Base-by-base conservation (phyloP, 2,113 vertebrate species). In the Eulemur macaco region DNA sequence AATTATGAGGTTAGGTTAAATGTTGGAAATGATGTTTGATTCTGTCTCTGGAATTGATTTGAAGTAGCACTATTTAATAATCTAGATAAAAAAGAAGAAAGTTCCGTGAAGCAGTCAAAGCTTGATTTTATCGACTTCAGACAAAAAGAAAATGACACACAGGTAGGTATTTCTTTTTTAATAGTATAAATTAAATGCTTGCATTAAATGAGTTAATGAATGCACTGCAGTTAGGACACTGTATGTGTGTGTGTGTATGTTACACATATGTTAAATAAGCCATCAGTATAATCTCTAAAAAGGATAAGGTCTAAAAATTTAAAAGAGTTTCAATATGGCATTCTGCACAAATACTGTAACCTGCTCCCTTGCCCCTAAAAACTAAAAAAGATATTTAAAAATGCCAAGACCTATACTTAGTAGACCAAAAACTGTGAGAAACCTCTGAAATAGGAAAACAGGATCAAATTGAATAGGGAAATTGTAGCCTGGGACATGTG, bases 31-130 rank as follows among this genome's bases (percentile, higher is more conserved):
- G 23, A 15, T 96, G 82, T 97, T 69, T 86, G 52, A 90, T 78
- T 82, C 54, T 97, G 9, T 93, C 84, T 87, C 42, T 80, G 23
- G 8, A 96, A 88, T 82, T 73, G 68, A 89, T 92, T 95, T 96
- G 80, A 95, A 60, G 60, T 96, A 80, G 68, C 90, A 66, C 56
- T 97, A 13, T 97, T 97, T 96, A 94, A 98, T 96, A 93, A 98
- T 90, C 74, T 96, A 99, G 99, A 92, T 96, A 96, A 93, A 95
- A 93, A 97, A 97, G 98, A 98, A 97, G 97, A 98, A 89, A 97
- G 83, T 80, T 42, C 84, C 78, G 0, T 69, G 88, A 96, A 95
- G 37, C n/a, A 77, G 82, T 25, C 97, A 96, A 95, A 89, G 25
- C 60, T 97, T 91, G 74, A 88, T 94, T 98, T 29, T 94, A 93